phyloP scores from a whole-genome alignment of 2,113 vertebrate species.

The Hylia prasina region DNA sequence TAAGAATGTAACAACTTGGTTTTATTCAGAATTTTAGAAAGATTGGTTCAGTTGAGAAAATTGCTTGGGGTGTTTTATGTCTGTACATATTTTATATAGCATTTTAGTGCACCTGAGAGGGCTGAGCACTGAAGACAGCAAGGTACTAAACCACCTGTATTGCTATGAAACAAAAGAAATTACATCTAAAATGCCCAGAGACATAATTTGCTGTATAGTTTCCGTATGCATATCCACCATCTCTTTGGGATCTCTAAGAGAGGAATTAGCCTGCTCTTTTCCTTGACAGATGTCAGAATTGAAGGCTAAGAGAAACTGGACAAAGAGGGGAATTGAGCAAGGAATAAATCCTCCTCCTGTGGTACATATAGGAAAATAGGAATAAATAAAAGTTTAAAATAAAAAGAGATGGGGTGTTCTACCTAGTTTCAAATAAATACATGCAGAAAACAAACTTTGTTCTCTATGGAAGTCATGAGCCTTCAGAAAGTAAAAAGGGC shows the following conservation, averaged over 20 bases:
- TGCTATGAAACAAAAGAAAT: background rate
- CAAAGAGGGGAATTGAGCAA: background rate
- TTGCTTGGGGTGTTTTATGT: background rate
- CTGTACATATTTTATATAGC: background rate
- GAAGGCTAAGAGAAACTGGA: background rate
- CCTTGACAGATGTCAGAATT: background rate
- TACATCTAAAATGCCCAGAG: background rate
- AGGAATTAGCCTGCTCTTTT: background rate
- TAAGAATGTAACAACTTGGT: background rate
- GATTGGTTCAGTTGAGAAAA: background rate
- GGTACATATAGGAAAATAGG: background rate
- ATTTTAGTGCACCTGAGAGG: background rate
- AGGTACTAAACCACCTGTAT: background rate
- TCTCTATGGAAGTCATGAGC: background rate
- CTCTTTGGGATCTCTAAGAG: background rate
- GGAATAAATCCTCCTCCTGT: background rate
- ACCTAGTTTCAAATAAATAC: background rate
- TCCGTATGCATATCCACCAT: background rate
- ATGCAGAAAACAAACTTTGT: background rate
- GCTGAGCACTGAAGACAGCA: background rate
- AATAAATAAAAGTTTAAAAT: background rate
- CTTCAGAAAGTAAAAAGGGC: background rate
- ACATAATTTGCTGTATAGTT: background rate
- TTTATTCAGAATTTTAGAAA: background rate
- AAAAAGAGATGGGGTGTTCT: background rate